phyloP scores from a whole-genome alignment of 2,797 vertebrate genomes.

The Sebastes paucispinis region DNA sequence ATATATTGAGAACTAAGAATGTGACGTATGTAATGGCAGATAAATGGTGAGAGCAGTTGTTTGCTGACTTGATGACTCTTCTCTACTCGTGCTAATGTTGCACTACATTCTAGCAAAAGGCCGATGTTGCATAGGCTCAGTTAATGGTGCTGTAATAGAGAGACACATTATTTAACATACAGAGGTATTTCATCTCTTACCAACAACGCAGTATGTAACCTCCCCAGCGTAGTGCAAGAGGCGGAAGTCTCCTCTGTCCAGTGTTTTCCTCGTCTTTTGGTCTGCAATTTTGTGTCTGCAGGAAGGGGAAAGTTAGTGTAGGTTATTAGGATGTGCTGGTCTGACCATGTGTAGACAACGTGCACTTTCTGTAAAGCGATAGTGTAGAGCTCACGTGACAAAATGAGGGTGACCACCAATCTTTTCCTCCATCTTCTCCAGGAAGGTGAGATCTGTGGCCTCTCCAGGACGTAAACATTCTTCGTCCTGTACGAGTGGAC shows the following conservation, averaged over 20 bases:
- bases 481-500: conserved; percentile 84
- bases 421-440: conserved; percentile 94
- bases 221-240: conserved; percentile 94
- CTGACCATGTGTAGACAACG: not conserved
- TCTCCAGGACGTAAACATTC: conserved; percentile 93
- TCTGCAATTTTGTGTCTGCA: conserved; percentile 91
- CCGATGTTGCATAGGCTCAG: not conserved
- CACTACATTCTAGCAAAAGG: not conserved
- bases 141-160: not conserved
- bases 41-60: not conserved
- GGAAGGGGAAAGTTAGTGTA: not conserved
- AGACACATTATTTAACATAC: too few species aligned
- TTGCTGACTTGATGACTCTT: not conserved
- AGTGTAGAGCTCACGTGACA: conserved; percentile 84
- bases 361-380: not conserved
- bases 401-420: conserved; percentile 92
- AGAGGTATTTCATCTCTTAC: conserved; percentile 72
- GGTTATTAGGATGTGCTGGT: not conserved
- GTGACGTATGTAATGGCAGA: not conserved
- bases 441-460: conserved; percentile 92
- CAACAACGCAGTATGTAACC: conserved; percentile 92
- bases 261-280: conserved; percentile 87
- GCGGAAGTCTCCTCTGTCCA: conserved; percentile 91
- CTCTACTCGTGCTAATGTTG: not conserved
- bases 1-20: not conserved